phyloP scores from a whole-genome alignment of 1,140 invertebrate genomes.

The Pygmarrhopalites habei region DNA sequence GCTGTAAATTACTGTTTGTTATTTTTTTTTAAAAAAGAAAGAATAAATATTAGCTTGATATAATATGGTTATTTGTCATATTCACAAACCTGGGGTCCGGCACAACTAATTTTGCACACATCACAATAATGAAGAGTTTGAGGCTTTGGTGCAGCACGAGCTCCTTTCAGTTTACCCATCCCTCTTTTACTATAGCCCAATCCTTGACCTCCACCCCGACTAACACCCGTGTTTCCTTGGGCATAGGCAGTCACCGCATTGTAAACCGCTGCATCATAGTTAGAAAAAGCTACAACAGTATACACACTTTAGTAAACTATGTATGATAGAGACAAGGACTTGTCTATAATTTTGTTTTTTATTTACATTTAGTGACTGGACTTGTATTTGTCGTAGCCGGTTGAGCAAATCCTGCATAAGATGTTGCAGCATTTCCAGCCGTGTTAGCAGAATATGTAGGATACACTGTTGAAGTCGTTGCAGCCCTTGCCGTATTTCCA shows the following conservation, averaged over 20 bases:
- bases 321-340: no score
- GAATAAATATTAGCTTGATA: no score
- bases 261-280: slow-evolving; percentile 86
- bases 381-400: slow-evolving; percentile 37
- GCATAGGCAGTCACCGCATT: slow-evolving; percentile 88
- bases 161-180: slow-evolving; percentile 54
- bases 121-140: slow-evolving; percentile 91
- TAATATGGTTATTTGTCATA: neutral
- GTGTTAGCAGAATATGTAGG: slow-evolving; percentile 64
- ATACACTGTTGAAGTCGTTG: slow-evolving; percentile 65
- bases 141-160: slow-evolving; percentile 63
- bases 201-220: slow-evolving; percentile 24
- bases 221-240: slow-evolving; percentile 46
- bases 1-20: no score
- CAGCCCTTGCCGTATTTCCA: slow-evolving; percentile 53
- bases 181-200: slow-evolving; percentile 40
- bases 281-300: slow-evolving; percentile 45
- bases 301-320: no score
- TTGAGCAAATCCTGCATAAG: slow-evolving; percentile 40
- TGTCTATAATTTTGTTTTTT: no score
- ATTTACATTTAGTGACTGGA: slow-evolving; percentile 21
- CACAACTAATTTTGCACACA: slow-evolving; percentile 96
- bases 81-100: slow-evolving; percentile 66
- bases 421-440: slow-evolving; percentile 59
- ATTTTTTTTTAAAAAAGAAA: no score